Conservation (phyloP, 2,797 vertebrate species). For the Sebastolobus alascanus region DNA sequence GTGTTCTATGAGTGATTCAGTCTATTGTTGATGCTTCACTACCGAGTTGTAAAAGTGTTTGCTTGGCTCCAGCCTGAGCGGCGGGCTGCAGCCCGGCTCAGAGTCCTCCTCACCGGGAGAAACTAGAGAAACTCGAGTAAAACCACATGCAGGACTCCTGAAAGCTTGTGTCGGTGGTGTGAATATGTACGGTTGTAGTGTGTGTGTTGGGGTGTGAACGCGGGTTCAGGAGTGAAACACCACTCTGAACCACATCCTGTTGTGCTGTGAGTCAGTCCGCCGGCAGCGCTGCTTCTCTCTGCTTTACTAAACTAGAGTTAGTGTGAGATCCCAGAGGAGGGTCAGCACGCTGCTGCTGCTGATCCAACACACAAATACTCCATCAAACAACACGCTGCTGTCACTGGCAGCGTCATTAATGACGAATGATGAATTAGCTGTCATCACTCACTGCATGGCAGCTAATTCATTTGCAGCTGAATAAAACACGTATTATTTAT, state of each 20-base stretch:
- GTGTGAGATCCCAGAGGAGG: slow-evolving; percentile 47
- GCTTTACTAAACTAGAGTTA: slow-evolving; percentile 39
- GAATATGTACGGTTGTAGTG: slow-evolving; percentile 32
- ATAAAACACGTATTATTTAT: neutral
- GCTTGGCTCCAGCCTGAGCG: no score
- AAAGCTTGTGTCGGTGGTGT: slow-evolving; percentile 48
- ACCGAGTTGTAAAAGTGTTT: slow-evolving; percentile 68
- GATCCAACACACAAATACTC: neutral
- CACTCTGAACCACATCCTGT: slow-evolving; percentile 85
- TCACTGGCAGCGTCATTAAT: slow-evolving; percentile 53
- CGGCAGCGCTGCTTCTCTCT: slow-evolving; percentile 39
- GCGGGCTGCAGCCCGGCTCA: neutral
- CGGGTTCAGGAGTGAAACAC: slow-evolving; percentile 74
- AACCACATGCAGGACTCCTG: slow-evolving; percentile 53
- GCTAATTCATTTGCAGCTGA: neutral
- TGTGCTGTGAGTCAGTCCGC: slow-evolving; percentile 75
- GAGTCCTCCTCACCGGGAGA: slow-evolving; percentile 2
- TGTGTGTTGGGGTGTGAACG: slow-evolving; percentile 69
- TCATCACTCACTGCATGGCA: neutral
- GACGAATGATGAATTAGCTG: no score
- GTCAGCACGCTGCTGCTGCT: neutral
- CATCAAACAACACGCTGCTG: slow-evolving; percentile 23
- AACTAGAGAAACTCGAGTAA: neutral
- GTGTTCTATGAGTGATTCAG: neutral
- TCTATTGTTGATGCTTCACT: slow-evolving; percentile 36